Base-by-base conservation (phyloP, 2,113 vertebrate species). In the Heloderma charlesbogerti region DNA sequence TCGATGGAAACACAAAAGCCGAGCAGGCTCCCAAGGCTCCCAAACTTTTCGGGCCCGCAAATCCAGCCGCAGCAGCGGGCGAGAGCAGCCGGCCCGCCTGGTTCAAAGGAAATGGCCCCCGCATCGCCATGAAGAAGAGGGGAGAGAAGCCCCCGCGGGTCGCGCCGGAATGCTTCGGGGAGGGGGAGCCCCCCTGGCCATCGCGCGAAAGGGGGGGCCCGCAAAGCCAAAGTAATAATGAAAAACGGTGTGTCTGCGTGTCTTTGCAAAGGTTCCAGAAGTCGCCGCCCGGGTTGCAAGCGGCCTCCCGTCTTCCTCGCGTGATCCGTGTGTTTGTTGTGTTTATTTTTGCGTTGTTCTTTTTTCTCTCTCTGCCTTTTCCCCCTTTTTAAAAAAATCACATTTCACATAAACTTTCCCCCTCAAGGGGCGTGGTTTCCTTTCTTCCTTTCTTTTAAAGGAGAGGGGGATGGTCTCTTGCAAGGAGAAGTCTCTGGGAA, bases 341-440 rank as follows among this genome's bases (percentile, higher is more conserved):
- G 69, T 37, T 74, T 72, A 37, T 74, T 75, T 57, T 57, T 57
- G 20, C n/a, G 22, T 31, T 13, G 25, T 45, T 69, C 63, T 18
- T 31, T 71, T n/a, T 4, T 77, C 72, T 87, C 79, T 77, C 84
- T 40, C 97, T 92, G 82, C 92, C 34, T 37, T 5, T 13, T 22
- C 18, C 37, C 6, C 16, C 48, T 69, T 67, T 80, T 45, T 18
- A 86, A 91, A 34, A 2, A 40, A 71, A 90, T 96, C 97, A 96
- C 43, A 71, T 51, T 97, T 96, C 97, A 93, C 95, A 97, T 97
- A 63, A 93, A 87, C 82, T 91, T 88, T 74, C 75, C 84, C 78
- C 74, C 31, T 40, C 25, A 13, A 83, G 85, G 43, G 16, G 45
- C 85, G 91, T 57, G 82, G 71, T 60, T 43, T 86, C 83, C 37